A percentile compares a stretch with the other conserved stretches of the same genome.
phyloP scores from a whole-genome alignment of 2,113 vertebrate species.

The Collichthys lucidus region DNA sequence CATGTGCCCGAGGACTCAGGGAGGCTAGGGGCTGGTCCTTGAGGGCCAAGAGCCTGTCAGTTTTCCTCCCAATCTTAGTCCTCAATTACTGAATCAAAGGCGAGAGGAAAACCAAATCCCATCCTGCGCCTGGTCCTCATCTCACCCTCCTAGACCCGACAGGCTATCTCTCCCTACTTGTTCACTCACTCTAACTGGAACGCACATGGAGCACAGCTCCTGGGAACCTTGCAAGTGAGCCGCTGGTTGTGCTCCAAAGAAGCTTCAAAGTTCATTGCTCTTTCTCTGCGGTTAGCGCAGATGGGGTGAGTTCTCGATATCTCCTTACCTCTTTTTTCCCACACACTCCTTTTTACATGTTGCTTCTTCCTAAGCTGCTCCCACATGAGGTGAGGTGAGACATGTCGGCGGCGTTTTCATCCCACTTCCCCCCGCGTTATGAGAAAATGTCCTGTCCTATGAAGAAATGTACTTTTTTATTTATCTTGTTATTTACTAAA shows the following conservation, averaged over 20 bases:
- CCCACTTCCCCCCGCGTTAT: slow-evolving; percentile 43
- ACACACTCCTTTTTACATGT: slow-evolving; percentile 38
- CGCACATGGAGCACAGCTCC: slow-evolving; percentile 54
- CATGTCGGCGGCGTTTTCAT: slow-evolving; percentile 44
- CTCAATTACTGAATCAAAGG: slow-evolving; percentile 76
- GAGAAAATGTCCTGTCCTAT: slow-evolving; percentile 43
- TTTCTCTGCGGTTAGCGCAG: slow-evolving; percentile 55
- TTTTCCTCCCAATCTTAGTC: slow-evolving; percentile 63
- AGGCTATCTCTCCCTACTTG: slow-evolving; percentile 49
- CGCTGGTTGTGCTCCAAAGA: slow-evolving; percentile 65
- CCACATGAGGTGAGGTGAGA: slow-evolving; percentile 56
- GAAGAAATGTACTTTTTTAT: slow-evolving; percentile 56
- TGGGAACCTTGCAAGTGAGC: slow-evolving; percentile 62
- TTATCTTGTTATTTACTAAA: slow-evolving; percentile 69
- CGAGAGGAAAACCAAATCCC: slow-evolving; percentile 66
- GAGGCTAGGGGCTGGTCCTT: slow-evolving; percentile 43
- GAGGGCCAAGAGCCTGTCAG: slow-evolving; percentile 57
- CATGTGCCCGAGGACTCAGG: slow-evolving; percentile 21
- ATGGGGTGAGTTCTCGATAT: slow-evolving; percentile 37
- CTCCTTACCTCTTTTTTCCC: slow-evolving; percentile 29
- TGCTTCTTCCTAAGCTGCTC: slow-evolving; percentile 40
- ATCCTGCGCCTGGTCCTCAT: slow-evolving; percentile 62
- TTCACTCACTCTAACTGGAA: slow-evolving; percentile 54
- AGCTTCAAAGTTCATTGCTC: slow-evolving; percentile 75
- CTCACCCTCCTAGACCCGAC: slow-evolving; percentile 48